Percentiles rank a stretch among this genome's conserved stretches.
Conservation (phyloP, 2,888 invertebrate species). For the Xestia sexstrigata region DNA sequence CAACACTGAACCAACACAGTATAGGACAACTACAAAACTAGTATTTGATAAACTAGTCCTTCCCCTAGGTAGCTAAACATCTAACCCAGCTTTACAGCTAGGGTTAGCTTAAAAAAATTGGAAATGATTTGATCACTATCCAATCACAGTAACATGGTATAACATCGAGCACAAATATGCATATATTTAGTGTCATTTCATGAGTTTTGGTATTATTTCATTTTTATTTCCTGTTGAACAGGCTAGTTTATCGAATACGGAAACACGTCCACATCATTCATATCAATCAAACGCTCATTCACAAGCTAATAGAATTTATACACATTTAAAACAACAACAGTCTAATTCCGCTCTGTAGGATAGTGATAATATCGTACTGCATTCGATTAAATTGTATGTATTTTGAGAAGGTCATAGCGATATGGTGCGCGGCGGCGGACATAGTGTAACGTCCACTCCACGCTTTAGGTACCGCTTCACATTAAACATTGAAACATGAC, state of each 20-base stretch:
- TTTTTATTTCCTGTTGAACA: background rate
- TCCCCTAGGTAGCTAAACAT: background rate
- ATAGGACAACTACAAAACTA: slow-evolving; percentile 70
- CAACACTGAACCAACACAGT: slow-evolving; percentile 77
- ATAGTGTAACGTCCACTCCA: slow-evolving; percentile 50
- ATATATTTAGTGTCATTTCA: background rate
- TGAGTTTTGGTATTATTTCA: background rate
- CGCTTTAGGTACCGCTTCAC: slow-evolving; percentile 68
- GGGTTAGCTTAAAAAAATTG: background rate
- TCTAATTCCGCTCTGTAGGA: slow-evolving; percentile 75
- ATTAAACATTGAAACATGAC: slow-evolving; percentile 80
- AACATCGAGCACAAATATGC: background rate
- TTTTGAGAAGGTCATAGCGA: slow-evolving; percentile 66
- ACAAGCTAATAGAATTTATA: slow-evolving; percentile 74
- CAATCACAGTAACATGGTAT: slow-evolving; percentile 5
- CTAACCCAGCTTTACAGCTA: background rate
- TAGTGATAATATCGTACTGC: slow-evolving; percentile 71
- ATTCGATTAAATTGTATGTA: slow-evolving; percentile 71
- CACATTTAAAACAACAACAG: slow-evolving; percentile 81
- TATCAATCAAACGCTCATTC: slow-evolving; percentile 71
- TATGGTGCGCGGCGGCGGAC: slow-evolving; percentile 55
- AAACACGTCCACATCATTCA: slow-evolving; percentile 68
- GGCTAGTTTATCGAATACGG: slow-evolving; percentile 63
- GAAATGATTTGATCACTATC: slow-evolving; percentile 44
- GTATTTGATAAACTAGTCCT: slow-evolving; percentile 58